A percentile compares a stretch with the other conserved stretches of the same genome.
Evolutionary conservation across 2,113 vertebrate genomes (phyloP).

Genomic region (Shinisaurus crocodilurus): DNA sequence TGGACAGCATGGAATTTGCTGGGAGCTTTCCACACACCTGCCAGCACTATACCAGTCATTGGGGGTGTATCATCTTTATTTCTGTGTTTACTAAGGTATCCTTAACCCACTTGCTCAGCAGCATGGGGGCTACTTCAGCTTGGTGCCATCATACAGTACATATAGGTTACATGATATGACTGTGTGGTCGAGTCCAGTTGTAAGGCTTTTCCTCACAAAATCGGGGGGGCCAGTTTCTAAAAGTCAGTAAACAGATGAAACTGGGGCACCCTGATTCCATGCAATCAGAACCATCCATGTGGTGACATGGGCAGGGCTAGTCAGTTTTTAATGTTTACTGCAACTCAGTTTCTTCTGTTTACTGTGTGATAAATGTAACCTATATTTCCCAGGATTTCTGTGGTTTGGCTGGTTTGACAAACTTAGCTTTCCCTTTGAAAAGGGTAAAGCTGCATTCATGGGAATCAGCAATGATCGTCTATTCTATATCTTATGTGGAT

Average conservation of each 20-base stretch:
- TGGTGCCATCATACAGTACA: too few species aligned
- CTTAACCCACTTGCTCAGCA: not conserved
- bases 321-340: not conserved
- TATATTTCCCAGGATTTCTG: not conserved
- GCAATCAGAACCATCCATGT: not conserved
- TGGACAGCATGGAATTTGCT: not conserved
- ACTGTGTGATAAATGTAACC: not conserved
- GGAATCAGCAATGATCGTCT: not conserved
- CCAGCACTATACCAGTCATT: not conserved
- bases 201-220: not conserved
- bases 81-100: not conserved
- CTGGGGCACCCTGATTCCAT: not conserved
- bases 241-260: not conserved
- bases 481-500: not conserved
- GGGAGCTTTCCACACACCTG: not conserved
- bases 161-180: not conserved
- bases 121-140: not conserved
- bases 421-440: not conserved
- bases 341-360: not conserved
- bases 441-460: not conserved
- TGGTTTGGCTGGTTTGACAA: not conserved
- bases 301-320: not conserved
- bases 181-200: too few species aligned
- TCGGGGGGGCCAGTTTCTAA: not conserved
- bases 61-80: not conserved